Evolutionary conservation across 1,140 invertebrate genomes (phyloP).

Genomic region (Diabrotica virgifera): DNA sequence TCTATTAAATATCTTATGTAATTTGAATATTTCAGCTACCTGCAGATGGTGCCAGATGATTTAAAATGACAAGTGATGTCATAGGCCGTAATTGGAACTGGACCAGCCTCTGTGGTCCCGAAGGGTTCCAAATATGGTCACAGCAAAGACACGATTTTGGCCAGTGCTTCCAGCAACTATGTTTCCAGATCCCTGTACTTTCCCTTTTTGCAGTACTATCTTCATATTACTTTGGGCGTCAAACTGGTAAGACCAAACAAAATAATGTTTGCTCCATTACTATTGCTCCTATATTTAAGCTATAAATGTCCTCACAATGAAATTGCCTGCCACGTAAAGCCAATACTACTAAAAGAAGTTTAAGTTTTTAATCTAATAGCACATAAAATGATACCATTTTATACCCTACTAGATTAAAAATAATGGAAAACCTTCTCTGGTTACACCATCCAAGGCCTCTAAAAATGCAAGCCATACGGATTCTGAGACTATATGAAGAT

Average conservation of each 20-base stretch:
- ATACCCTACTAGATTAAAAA: too few relatives aligned
- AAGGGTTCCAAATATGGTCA: slow-evolving; percentile 63
- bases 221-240: slow-evolving; percentile 68
- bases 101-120: slow-evolving; percentile 69
- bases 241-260: slow-evolving; percentile 37
- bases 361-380: too few relatives aligned
- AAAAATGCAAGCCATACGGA: too few relatives aligned
- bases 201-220: slow-evolving; percentile 68
- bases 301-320: too few relatives aligned
- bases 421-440: too few relatives aligned
- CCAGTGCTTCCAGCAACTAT: slow-evolving; percentile 77
- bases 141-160: slow-evolving; percentile 67
- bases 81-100: slow-evolving; percentile 61
- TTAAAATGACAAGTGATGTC: not conserved
- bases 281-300: not conserved
- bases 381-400: too few relatives aligned
- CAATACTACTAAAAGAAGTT: too few relatives aligned
- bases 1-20: too few relatives aligned
- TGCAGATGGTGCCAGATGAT: not conserved
- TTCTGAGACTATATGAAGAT: too few relatives aligned
- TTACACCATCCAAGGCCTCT: too few relatives aligned
- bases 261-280: slow-evolving; percentile 50
- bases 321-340: too few relatives aligned
- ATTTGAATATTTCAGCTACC: too few relatives aligned
- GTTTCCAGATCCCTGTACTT: slow-evolving; percentile 62